These are phyloP conservation scores for Heterocephalus glaber DNA, from an alignment of 2,113 vertebrate species.

Conservation along the genomic window DNA sequence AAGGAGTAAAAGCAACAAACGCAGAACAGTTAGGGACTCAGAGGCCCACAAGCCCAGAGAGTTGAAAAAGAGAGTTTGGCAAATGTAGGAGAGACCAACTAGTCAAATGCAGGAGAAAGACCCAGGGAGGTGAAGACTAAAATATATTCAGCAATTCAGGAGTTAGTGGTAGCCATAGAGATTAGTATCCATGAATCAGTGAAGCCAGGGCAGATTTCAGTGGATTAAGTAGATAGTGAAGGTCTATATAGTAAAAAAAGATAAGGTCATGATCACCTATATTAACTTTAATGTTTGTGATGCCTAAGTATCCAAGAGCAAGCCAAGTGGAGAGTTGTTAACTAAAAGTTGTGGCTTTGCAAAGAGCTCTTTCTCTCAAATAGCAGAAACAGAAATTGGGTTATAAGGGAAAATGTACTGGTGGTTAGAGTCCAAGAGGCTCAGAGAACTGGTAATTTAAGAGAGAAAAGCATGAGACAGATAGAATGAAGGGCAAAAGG, in stretches of 20 bases:
- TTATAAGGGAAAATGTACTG: background rate
- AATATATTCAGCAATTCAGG: background rate
- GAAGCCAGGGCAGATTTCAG: background rate
- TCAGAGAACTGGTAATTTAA: background rate
- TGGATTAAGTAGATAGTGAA: background rate
- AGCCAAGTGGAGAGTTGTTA: background rate
- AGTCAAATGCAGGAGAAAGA: background rate
- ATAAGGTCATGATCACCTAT: background rate
- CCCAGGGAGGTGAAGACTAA: background rate
- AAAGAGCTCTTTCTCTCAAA: constrained; percentile 1
- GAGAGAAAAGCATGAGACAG: background rate
- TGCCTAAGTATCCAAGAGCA: background rate
- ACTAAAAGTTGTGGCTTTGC: background rate
- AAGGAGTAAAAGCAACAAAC: background rate
- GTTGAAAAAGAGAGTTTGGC: background rate
- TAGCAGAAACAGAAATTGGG: background rate
- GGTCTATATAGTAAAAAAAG: background rate
- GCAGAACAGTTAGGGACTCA: background rate
- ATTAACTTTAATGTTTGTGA: background rate
- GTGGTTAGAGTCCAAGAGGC: background rate
- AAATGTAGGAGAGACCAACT: background rate
- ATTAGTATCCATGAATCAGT: background rate
- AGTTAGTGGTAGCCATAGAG: background rate
- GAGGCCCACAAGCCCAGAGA: background rate
- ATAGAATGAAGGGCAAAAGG: background rate